Conservation (phyloP, 2,113 vertebrate genomes). For the Balaenoptera acutorostrata region DNA sequence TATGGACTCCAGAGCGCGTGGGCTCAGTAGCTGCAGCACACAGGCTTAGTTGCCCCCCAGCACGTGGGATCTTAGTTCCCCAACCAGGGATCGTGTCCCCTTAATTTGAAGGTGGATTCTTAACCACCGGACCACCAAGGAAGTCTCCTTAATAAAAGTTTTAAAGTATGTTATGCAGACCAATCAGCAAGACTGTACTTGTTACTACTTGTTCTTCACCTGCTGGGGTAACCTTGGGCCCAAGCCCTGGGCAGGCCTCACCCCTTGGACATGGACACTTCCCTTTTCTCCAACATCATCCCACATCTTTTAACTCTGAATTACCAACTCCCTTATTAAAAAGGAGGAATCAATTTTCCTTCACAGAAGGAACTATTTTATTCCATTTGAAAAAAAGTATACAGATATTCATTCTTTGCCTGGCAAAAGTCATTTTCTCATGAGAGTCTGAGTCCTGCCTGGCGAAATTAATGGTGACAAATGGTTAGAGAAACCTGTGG, state of each 20-base stretch:
- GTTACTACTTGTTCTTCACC: background rate
- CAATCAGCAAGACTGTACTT: no score
- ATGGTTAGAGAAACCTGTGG: no score
- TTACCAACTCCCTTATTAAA: background rate
- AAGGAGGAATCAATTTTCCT: conserved; percentile 44
- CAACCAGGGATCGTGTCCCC: no score
- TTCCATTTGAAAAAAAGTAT: conserved; percentile 21
- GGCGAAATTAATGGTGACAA: background rate
- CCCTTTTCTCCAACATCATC: background rate
- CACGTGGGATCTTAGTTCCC: no score
- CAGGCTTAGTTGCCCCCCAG: no score
- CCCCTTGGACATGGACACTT: background rate
- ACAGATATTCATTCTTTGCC: background rate
- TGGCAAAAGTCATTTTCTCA: background rate
- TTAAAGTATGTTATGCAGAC: background rate
- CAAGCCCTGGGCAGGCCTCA: background rate
- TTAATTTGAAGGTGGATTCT: no score
- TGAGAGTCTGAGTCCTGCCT: background rate
- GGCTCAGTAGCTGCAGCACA: no score
- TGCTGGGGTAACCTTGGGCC: accelerated
- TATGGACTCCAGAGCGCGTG: no score
- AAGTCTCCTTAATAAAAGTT: no score
- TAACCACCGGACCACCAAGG: no score
- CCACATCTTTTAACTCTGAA: background rate
- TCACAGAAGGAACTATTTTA: conserved; percentile 79